Evolutionary conservation across 2,797 vertebrate genomes (phyloP).

Genomic region (Rhabdophis nuchalis): DNA sequence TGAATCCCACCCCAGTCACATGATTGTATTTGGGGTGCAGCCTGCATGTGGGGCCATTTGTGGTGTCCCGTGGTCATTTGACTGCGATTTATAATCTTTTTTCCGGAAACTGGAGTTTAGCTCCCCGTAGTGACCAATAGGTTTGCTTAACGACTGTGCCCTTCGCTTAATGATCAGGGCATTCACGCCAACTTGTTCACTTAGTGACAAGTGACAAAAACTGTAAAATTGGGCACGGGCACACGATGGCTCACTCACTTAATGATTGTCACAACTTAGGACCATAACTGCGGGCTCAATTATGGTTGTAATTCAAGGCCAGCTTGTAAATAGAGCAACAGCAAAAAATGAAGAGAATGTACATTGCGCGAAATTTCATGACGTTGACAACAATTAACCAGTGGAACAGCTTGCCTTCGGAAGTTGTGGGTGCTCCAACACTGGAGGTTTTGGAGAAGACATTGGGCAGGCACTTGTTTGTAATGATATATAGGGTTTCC

Average conservation of each 20-base stretch:
- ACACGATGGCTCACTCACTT: background rate
- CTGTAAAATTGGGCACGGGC: background rate
- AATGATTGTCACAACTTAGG: background rate
- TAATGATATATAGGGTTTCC: background rate
- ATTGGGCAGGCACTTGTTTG: background rate
- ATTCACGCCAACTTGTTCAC: rapidly evolving
- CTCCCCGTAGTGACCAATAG: background rate
- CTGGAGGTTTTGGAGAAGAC: background rate
- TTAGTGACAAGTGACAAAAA: background rate
- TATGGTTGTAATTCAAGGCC: background rate
- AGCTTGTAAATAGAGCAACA: background rate
- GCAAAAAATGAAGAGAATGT: background rate
- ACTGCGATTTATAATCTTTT: background rate
- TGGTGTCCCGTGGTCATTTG: background rate
- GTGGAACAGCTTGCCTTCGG: background rate
- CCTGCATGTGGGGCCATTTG: background rate
- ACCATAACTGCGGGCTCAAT: background rate
- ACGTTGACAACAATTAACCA: background rate
- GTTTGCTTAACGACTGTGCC: background rate
- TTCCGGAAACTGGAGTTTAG: background rate
- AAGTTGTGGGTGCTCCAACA: background rate
- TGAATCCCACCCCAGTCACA: too few species aligned
- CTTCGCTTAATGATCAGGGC: background rate
- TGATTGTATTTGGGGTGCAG: background rate
- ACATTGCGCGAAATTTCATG: background rate